A percentile compares a stretch with the other conserved stretches of the same genome.
Conservation (phyloP, 2,888 invertebrate species). For the Auanema freiburgensis region DNA sequence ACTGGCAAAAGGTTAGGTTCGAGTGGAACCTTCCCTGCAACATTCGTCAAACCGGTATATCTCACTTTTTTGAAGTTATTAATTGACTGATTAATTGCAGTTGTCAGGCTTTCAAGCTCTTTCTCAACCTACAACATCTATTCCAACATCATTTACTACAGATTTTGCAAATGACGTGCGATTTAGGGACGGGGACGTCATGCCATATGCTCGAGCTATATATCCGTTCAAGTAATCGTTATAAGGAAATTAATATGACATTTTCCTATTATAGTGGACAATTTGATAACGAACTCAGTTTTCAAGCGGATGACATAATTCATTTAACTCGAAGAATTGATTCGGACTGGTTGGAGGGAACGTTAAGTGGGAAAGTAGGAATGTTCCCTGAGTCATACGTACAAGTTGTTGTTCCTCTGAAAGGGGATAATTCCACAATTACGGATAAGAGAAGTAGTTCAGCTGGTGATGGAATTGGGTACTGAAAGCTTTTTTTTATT, state of each 20-base stretch:
- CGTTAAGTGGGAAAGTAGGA: slow-evolving; percentile 28
- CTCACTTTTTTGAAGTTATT: slow-evolving; percentile 6
- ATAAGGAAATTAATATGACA: not conserved
- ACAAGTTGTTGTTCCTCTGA: slow-evolving; percentile 15
- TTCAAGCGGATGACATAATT: slow-evolving; percentile 51
- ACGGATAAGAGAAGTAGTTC: slow-evolving; percentile 18
- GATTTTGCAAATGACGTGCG: slow-evolving; percentile 28
- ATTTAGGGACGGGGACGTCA: slow-evolving; percentile 22
- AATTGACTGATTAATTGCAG: slow-evolving; percentile 1
- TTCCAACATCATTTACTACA: slow-evolving; percentile 40
- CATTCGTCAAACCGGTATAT: slow-evolving; percentile 21
- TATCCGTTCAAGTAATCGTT: slow-evolving; percentile 38
- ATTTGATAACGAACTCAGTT: slow-evolving; percentile 49
- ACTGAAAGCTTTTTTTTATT: slow-evolving; percentile 3
- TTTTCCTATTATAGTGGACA: slow-evolving; percentile 44
- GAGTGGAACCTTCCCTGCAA: slow-evolving; percentile 16
- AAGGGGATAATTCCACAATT: slow-evolving; percentile 10
- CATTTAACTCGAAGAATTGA: slow-evolving; percentile 37
- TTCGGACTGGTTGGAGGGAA: slow-evolving; percentile 50
- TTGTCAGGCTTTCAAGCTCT: slow-evolving; percentile 16
- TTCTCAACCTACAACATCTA: slow-evolving; percentile 10
- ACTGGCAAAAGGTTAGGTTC: slow-evolving; percentile 22
- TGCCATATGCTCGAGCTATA: slow-evolving; percentile 40
- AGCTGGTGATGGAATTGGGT: slow-evolving; percentile 10
- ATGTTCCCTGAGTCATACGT: slow-evolving; percentile 41